phyloP scores from a whole-genome alignment of 1,140 invertebrate species.

The Papilio machaon region DNA sequence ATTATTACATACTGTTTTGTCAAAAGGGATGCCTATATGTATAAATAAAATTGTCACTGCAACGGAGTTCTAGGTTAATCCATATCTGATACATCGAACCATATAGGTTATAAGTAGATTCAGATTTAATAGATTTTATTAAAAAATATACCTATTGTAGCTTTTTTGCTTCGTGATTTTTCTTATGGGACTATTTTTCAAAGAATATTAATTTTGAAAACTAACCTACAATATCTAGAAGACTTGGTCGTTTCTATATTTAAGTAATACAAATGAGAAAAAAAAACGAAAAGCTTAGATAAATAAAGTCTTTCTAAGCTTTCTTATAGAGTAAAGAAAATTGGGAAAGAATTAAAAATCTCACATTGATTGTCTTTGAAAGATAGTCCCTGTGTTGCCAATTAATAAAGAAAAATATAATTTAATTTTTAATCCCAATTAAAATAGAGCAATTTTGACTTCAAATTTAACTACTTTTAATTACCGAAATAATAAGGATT shows the following conservation, averaged over 20 bases:
- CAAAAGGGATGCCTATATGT: background rate
- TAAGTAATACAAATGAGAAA: background rate
- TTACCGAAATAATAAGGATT: background rate
- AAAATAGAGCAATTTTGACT: background rate
- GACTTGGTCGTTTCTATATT: background rate
- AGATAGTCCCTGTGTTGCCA: background rate
- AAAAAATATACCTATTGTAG: background rate
- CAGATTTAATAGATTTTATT: background rate
- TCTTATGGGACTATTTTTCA: slow-evolving; percentile 3
- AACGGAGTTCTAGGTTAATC: background rate
- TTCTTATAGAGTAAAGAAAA: background rate
- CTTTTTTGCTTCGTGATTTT: background rate
- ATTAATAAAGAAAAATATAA: slow-evolving; percentile 2
- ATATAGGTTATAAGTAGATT: background rate
- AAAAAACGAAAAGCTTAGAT: background rate
- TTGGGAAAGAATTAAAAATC: background rate
- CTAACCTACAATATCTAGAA: background rate
- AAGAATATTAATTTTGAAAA: background rate
- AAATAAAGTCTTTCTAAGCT: background rate
- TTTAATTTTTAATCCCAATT: background rate
- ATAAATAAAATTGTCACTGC: background rate
- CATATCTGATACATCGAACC: background rate
- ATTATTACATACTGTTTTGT: background rate
- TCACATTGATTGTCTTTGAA: background rate
- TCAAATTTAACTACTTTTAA: background rate